Percentiles rank a stretch among this genome's conserved stretches.
phyloP scores from a whole-genome alignment of 2,888 invertebrate genomes.

The Nematopogon swammerdamellus region DNA sequence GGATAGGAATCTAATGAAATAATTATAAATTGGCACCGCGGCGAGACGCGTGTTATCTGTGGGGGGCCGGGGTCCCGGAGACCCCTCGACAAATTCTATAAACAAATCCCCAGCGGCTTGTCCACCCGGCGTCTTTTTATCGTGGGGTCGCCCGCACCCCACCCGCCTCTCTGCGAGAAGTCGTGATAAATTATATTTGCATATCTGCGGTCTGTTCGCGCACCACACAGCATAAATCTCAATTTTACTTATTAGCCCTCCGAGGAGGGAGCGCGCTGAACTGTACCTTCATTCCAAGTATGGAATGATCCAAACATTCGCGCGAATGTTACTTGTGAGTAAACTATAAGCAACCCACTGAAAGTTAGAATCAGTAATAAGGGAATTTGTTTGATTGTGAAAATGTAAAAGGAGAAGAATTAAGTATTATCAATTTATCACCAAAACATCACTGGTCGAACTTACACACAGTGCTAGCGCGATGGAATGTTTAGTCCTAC shows the following conservation, averaged over 20 bases:
- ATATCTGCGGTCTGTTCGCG: conserved; percentile 38
- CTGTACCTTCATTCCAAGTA: neutral
- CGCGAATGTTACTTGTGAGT: too few species aligned
- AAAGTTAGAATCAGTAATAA: too few species aligned
- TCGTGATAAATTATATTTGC: conserved; percentile 44
- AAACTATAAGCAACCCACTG: too few species aligned
- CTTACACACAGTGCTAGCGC: too few species aligned
- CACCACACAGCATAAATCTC: conserved; percentile 37
- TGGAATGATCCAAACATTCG: too few species aligned
- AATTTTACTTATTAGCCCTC: conserved; percentile 53
- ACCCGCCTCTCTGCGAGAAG: neutral
- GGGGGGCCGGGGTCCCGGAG: neutral
- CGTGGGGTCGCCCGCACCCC: conserved; percentile 40
- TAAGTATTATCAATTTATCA: too few species aligned
- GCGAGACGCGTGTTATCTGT: neutral
- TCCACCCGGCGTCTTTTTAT: conserved; percentile 44
- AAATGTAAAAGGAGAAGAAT: too few species aligned
- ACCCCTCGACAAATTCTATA: conserved; percentile 44
- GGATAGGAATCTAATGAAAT: conserved; percentile 21
- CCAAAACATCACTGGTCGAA: too few species aligned
- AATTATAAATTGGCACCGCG: conserved; percentile 31
- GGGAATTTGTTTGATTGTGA: too few species aligned
- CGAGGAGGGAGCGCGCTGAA: conserved; percentile 20
- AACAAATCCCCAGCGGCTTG: conserved; percentile 30
- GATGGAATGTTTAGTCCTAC: too few species aligned